Evolutionary conservation across 30 jellyfish, hydroid and myxozoan species (phyloP).

Genomic region (Nemopilema nomurai): DNA sequence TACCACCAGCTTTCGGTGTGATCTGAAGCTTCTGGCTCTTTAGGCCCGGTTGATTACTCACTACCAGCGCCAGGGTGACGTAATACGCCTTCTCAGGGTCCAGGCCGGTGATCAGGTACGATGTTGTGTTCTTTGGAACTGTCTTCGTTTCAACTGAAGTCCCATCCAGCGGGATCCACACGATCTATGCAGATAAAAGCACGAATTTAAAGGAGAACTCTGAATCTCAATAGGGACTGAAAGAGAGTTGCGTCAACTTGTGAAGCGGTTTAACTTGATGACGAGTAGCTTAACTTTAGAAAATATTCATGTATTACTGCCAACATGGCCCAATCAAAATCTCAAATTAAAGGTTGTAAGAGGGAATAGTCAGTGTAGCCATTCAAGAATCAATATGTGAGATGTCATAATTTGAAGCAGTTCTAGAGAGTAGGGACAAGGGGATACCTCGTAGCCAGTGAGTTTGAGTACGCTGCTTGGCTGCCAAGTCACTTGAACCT

Average conservation of each 20-base stretch:
- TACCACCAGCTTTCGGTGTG: slow-evolving; percentile 44
- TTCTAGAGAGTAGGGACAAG: too few species aligned
- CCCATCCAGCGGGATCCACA: slow-evolving; percentile 57
- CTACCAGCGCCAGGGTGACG: slow-evolving; percentile 65
- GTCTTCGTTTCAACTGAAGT: slow-evolving; percentile 45
- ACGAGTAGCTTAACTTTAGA: too few species aligned
- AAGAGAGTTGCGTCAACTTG: too few species aligned
- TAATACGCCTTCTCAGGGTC: slow-evolving; percentile 57
- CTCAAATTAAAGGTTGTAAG: too few species aligned
- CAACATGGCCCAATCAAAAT: too few species aligned
- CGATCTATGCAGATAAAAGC: slow-evolving; percentile 28
- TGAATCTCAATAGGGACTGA: too few species aligned
- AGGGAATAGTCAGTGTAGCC: too few species aligned
- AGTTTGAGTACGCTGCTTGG: slow-evolving; percentile 39
- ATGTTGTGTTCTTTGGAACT: slow-evolving; percentile 51
- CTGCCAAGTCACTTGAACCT: slow-evolving; percentile 76
- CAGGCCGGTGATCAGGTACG: slow-evolving; percentile 46
- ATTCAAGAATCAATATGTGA: too few species aligned
- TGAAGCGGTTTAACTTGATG: too few species aligned
- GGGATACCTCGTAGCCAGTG: slow-evolving; percentile 64
- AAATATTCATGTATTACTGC: too few species aligned
- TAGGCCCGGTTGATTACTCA: slow-evolving; percentile 46
- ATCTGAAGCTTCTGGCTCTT: slow-evolving; percentile 52
- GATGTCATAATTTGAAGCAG: neutral
- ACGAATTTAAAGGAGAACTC: too few species aligned